Evolutionary conservation across 2,888 invertebrate genomes (phyloP), one percentile per base, ranked within the genome.

Genomic region (Yponomeuta evonymella): DNA sequence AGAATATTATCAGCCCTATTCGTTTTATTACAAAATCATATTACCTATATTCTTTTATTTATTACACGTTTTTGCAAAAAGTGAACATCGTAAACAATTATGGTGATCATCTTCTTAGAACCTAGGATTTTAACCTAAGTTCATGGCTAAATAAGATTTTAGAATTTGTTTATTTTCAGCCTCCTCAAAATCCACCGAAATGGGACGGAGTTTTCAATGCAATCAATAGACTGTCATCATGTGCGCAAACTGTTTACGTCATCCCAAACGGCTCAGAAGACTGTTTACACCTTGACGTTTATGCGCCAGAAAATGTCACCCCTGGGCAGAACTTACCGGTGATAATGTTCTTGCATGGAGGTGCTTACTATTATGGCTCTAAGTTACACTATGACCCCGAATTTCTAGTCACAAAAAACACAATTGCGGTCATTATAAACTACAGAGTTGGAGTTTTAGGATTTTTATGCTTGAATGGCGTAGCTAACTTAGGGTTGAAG

Each of bases 301-400:
- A 85, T 75, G 75, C 84, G 0, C 90, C 91, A 8, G 81, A 79
- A 10, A 65, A 72, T 6, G 76, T 79, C 2, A 71, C 69, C 1
- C 75, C 78, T 1, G 74, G 73, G 0, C 72, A 74, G 43, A 80
- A 72, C 1, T 78, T 89, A 0, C 89, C 92, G 0, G 90, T 92
- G 1, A 77, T 92, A 33, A 83, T 90, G 2, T 91, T 84, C 79
- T 76, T 91, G 36, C 92, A 91, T 72, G 91, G 91, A 0, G 92
- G 91, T 58, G 89, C 83, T 0, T 92, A 88, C 72, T 91, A 86
- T 75, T 87, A 87, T 75, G 92, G 92, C 62, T 83, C 83, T 71
- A 89, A 90, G 75, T 84, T 84, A 75, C 81, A 90, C 15, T 91
- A 90, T 72, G 86, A 90, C 70, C 88, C 90, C 9, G 84, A 89